Percentiles rank a stretch among this genome's conserved stretches.
phyloP scores from a whole-genome alignment of 2,888 invertebrate genomes.

The Hydropsyche betteni region DNA sequence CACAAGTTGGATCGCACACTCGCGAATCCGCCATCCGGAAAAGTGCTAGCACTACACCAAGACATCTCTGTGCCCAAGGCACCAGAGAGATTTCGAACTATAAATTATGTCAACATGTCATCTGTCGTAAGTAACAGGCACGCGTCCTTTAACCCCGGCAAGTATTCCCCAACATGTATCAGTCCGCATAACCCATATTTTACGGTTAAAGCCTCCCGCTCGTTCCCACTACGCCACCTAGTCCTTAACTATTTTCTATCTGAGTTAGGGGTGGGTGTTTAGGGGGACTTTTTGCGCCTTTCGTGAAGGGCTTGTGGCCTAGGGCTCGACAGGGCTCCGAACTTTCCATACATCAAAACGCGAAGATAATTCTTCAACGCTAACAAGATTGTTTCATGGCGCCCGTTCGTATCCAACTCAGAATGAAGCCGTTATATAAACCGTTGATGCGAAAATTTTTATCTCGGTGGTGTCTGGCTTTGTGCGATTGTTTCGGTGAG shows the following conservation, averaged over 20 bases:
- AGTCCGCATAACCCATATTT: conserved; percentile 26
- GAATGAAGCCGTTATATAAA: no score
- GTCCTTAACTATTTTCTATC: conserved; percentile 9
- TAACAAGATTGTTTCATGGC: conserved; percentile 24
- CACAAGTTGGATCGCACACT: no score
- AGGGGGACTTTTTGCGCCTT: conserved; percentile 23
- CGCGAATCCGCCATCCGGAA: not conserved
- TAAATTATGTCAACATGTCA: conserved; percentile 33
- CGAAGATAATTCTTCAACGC: conserved; percentile 30
- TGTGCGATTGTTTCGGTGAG: no score
- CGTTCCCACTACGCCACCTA: no score
- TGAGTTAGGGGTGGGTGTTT: not conserved
- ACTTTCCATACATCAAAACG: conserved; percentile 33
- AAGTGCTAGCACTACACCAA: not conserved
- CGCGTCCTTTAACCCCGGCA: conserved; percentile 16
- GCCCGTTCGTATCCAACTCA: conserved; percentile 5
- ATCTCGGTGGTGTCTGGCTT: no score
- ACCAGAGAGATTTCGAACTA: conserved; percentile 25
- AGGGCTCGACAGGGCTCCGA: not conserved
- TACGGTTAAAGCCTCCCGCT: conserved; percentile 12
- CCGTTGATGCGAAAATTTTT: no score
- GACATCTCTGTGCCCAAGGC: not conserved
- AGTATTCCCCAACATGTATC: conserved; percentile 17
- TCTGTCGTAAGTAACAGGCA: conserved; percentile 25
- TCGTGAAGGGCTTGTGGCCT: conserved; percentile 10